These are phyloP conservation scores for Pecten maximus DNA, from an alignment of 2,888 invertebrate species.

Conservation along the genomic window DNA sequence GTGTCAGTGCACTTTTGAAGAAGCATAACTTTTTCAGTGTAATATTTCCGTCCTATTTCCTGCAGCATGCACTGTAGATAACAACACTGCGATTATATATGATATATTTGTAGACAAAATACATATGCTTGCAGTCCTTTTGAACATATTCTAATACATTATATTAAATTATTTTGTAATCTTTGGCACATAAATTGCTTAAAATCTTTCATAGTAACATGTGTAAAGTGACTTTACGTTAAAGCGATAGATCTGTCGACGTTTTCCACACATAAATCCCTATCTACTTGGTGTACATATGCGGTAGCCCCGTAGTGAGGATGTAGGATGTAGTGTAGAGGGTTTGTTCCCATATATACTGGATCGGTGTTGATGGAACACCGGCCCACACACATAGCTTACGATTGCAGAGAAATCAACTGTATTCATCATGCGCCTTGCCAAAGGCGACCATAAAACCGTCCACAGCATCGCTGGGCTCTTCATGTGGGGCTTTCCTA, in stretches of 20 bases:
- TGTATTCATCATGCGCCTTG: constrained; percentile 47
- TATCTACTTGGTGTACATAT: constrained; percentile 31
- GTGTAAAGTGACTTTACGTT: neutral
- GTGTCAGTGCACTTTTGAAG: too few species aligned
- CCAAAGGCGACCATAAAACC: constrained; percentile 50
- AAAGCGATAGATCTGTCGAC: neutral
- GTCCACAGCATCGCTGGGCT: constrained; percentile 41
- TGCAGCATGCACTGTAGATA: neutral
- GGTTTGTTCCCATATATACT: constrained; percentile 4
- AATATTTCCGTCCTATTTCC: neutral
- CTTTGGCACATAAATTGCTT: neutral
- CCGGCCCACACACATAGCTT: constrained; percentile 46
- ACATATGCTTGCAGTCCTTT: neutral
- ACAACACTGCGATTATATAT: neutral
- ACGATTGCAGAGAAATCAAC: constrained; percentile 27
- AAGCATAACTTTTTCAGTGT: too few species aligned
- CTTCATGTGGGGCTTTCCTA: constrained; percentile 45
- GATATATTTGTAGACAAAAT: neutral
- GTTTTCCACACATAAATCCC: constrained; percentile 21
- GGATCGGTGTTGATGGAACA: constrained; percentile 17
- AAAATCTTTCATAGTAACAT: neutral
- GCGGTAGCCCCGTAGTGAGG: neutral
- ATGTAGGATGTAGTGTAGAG: neutral
- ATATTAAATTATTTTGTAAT: neutral
- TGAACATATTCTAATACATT: neutral